Percentiles rank a stretch among this genome's conserved stretches.
Conservation (phyloP, 2,888 invertebrate genomes). For the Agrotis clavis region DNA sequence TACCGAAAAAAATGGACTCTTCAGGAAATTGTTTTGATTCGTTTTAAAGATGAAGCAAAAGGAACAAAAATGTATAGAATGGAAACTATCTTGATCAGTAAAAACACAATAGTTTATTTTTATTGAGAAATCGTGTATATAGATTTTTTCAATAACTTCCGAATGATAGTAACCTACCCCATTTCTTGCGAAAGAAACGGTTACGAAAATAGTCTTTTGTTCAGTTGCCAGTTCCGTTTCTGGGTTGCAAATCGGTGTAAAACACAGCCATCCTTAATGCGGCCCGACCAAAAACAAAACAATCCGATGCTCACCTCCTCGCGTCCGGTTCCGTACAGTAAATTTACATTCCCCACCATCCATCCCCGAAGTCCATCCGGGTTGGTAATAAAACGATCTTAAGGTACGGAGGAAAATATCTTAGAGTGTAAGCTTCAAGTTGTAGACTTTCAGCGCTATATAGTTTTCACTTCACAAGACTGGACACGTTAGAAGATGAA, state of each 20-base stretch:
- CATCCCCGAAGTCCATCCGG: constrained; percentile 90
- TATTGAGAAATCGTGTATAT: not conserved
- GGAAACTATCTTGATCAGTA: not conserved
- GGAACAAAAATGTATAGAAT: not conserved
- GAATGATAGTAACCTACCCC: not conserved
- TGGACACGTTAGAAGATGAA: not conserved
- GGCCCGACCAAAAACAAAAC: constrained; percentile 88
- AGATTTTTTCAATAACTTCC: not conserved
- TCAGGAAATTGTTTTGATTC: not conserved
- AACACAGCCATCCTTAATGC: constrained; percentile 78
- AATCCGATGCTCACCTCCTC: constrained; percentile 89
- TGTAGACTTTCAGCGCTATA: constrained; percentile 61
- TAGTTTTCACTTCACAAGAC: not conserved
- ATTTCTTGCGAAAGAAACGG: not conserved
- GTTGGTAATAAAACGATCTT: constrained; percentile 90
- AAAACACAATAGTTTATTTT: not conserved
- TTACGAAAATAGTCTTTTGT: not conserved
- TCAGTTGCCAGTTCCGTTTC: not conserved
- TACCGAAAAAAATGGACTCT: not conserved
- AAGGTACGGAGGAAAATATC: constrained; percentile 88
- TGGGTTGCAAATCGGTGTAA: constrained; percentile 73
- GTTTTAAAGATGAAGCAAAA: not conserved
- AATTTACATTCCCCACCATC: constrained; percentile 91
- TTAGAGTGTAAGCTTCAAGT: constrained; percentile 73
- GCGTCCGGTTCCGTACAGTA: constrained; percentile 90